Evolutionary conservation across 2,888 invertebrate species (phyloP).

Genomic region (Lochmaea capreae): DNA sequence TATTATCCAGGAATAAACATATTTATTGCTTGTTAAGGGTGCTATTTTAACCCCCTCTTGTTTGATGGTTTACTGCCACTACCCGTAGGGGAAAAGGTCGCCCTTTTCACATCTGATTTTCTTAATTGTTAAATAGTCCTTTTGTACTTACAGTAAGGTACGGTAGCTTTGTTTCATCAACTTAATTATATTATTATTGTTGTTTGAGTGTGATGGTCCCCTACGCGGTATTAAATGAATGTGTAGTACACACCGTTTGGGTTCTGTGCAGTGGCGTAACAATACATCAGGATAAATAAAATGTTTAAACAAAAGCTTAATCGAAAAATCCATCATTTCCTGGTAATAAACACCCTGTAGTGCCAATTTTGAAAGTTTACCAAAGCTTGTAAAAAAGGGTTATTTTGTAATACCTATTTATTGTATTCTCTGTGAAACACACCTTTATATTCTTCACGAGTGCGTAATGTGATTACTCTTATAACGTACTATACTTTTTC

Average conservation of each 20-base stretch:
- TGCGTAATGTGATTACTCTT: too few species aligned
- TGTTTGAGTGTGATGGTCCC: slow-evolving; percentile 1
- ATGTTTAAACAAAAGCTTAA: too few species aligned
- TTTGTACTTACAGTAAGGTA: slow-evolving; percentile 46
- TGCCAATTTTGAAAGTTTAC: too few species aligned
- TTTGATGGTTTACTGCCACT: slow-evolving; percentile 52
- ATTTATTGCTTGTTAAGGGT: slow-evolving; percentile 62
- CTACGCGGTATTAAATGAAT: background rate
- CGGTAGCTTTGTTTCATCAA: slow-evolving; percentile 42
- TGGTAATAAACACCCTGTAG: too few species aligned
- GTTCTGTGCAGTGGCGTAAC: too few species aligned
- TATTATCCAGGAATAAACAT: slow-evolving; percentile 58
- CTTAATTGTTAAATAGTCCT: slow-evolving; percentile 52
- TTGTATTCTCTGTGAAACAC: too few species aligned
- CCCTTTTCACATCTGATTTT: slow-evolving; percentile 51
- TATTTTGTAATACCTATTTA: too few species aligned
- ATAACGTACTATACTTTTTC: too few species aligned
- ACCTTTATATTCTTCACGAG: too few species aligned
- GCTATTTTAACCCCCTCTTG: slow-evolving; percentile 57
- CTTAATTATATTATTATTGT: slow-evolving; percentile 45
- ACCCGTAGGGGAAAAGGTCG: slow-evolving; percentile 43
- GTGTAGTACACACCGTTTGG: background rate
- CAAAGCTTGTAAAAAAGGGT: too few species aligned
- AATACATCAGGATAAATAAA: too few species aligned
- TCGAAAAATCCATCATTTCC: too few species aligned